A percentile compares a stretch with the other conserved stretches of the same genome.
phyloP scores from a whole-genome alignment of 2,888 invertebrate genomes.

The Protonemura montana region DNA sequence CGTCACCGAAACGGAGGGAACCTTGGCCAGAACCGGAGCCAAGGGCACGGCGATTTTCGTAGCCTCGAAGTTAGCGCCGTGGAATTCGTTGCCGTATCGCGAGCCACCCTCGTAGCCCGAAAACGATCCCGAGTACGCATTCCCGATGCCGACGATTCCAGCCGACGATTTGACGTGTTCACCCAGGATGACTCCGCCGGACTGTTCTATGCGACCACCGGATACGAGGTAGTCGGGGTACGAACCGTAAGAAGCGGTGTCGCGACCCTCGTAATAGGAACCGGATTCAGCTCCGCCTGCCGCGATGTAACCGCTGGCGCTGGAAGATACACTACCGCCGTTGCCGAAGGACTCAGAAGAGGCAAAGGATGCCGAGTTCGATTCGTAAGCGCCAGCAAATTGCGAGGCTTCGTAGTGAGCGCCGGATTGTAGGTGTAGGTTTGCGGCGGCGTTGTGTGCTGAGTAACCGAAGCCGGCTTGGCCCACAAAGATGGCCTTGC shows the following conservation, averaged over 20 bases:
- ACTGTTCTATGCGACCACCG: conserved; percentile 54
- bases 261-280: conserved; percentile 51
- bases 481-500: conserved; percentile 29
- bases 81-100: not conserved
- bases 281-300: conserved; percentile 23
- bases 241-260: conserved; percentile 54
- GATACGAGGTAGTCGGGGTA: conserved; percentile 55
- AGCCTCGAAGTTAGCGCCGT: conserved; percentile 8
- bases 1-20: not conserved
- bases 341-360: conserved; percentile 33
- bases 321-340: conserved; percentile 59
- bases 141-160: not conserved
- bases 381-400: not conserved
- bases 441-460: not conserved
- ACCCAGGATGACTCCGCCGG: conserved; percentile 53
- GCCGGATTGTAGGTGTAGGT: not conserved
- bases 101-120: not conserved
- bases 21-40: not conserved
- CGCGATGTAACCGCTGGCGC: conserved; percentile 56
- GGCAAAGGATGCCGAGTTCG: conserved; percentile 20
- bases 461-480: conserved; percentile 38
- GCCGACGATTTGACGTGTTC: conserved; percentile 37
- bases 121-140: not conserved
- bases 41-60: not conserved
- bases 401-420: not conserved